These are phyloP conservation scores for Aphis gossypii DNA, from an alignment of 1,140 invertebrate genomes.

Conservation along the genomic window DNA sequence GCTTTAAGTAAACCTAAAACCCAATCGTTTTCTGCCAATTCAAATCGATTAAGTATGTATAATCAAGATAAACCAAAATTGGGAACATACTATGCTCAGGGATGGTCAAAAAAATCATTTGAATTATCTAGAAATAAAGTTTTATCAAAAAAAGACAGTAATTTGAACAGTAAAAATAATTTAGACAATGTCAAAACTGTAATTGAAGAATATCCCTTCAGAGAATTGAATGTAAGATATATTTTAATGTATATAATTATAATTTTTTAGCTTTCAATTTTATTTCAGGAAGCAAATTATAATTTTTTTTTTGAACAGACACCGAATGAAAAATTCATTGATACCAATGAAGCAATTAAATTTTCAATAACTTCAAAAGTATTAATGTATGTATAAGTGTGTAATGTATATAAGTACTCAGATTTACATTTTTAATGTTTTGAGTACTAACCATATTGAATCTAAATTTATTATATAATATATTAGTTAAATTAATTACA, in stretches of 20 bases:
- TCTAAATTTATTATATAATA: no score
- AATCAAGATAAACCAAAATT: constrained; percentile 2
- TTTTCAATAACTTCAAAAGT: not conserved
- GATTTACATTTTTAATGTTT: no score
- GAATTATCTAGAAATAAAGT: not conserved
- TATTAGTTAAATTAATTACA: no score
- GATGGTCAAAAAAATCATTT: not conserved
- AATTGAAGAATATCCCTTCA: not conserved
- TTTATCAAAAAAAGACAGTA: not conserved
- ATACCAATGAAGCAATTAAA: not conserved
- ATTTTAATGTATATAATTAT: not conserved
- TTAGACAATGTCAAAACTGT: not conserved
- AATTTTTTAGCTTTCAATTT: not conserved
- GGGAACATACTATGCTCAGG: not conserved
- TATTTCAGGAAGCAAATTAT: not conserved
- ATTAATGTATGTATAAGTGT: not conserved
- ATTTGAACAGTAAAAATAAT: not conserved
- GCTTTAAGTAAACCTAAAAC: not conserved
- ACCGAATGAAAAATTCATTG: not conserved
- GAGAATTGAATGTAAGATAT: not conserved
- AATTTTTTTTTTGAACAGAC: not conserved
- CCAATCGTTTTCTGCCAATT: not conserved
- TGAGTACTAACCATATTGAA: no score
- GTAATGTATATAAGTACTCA: no score
- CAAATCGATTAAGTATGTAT: constrained; percentile 17